These are phyloP conservation scores for Aphyosemion australe DNA, from an alignment of 2,113 vertebrate species.

Conservation along the genomic window DNA sequence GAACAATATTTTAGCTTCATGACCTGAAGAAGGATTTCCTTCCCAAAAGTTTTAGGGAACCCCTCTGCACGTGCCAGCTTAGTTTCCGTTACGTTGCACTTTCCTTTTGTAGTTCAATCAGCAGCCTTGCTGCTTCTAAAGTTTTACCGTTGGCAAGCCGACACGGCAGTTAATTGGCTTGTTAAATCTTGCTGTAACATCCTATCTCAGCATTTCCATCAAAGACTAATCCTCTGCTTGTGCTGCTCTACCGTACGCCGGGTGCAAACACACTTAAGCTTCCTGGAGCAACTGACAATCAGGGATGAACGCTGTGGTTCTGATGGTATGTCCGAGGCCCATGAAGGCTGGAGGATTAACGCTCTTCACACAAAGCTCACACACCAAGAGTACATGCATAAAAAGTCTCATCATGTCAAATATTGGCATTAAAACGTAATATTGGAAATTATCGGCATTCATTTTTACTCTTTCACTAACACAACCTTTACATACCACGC, in stretches of 20 bases:
- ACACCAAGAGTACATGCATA: neutral
- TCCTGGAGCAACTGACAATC: conserved; percentile 39
- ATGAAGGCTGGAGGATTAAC: conserved; percentile 1
- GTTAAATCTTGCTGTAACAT: conserved; percentile 69
- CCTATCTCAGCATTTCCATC: conserved; percentile 73
- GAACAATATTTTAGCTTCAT: neutral
- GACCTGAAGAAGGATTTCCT: conserved; percentile 16
- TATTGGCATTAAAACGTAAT: too few species aligned
- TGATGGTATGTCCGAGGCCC: neutral
- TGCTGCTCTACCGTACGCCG: conserved; percentile 35
- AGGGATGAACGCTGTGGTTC: conserved; percentile 28
- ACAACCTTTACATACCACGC: too few species aligned
- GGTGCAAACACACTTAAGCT: conserved; percentile 5
- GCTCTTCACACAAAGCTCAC: neutral
- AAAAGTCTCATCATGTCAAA: too few species aligned
- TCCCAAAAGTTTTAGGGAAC: conserved; percentile 34
- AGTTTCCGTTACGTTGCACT: conserved; percentile 49
- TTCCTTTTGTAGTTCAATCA: conserved; percentile 64
- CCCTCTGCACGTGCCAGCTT: conserved; percentile 22
- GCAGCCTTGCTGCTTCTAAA: conserved; percentile 48
- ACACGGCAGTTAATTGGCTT: conserved; percentile 71
- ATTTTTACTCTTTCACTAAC: too few species aligned
- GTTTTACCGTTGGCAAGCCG: conserved; percentile 67
- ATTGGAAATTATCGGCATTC: too few species aligned
- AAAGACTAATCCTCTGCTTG: conserved; percentile 69